These are phyloP conservation scores for Ennomos quercinarius DNA, from an alignment of 2,888 invertebrate genomes.

Conservation along the genomic window DNA sequence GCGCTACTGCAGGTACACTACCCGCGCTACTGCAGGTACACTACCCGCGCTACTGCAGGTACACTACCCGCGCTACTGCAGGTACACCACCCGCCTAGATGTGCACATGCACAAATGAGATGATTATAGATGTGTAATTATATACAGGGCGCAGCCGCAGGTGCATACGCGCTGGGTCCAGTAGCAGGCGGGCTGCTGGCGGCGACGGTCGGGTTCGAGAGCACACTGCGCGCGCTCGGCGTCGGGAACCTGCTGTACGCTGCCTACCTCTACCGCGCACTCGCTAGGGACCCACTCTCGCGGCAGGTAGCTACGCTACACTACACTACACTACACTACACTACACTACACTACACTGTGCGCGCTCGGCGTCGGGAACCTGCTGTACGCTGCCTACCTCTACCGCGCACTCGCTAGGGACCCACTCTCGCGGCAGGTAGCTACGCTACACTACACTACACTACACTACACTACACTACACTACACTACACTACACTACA, in stretches of 20 bases:
- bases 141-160: conserved; percentile 69
- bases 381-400: conserved; percentile 66
- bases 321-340: background rate
- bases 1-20: too few species aligned
- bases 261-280: conserved; percentile 60
- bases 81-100: too few species aligned
- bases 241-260: conserved; percentile 72
- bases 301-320: conserved; percentile 53
- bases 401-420: conserved; percentile 58
- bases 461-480: too few species aligned
- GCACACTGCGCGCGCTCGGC: conserved; percentile 65
- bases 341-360: conserved; percentile 64
- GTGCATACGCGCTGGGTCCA: conserved; percentile 67
- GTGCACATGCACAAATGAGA: too few species aligned
- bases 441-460: background rate
- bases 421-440: conserved; percentile 68
- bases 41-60: too few species aligned
- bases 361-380: conserved; percentile 66
- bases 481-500: conserved; percentile 39
- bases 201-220: conserved; percentile 65
- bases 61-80: too few species aligned
- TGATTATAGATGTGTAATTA: too few species aligned
- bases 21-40: too few species aligned
- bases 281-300: conserved; percentile 60
- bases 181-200: conserved; percentile 58